These are phyloP conservation scores for Drosophila ironensis DNA, from an alignment of 1,140 invertebrate species.

Conservation along the genomic window DNA sequence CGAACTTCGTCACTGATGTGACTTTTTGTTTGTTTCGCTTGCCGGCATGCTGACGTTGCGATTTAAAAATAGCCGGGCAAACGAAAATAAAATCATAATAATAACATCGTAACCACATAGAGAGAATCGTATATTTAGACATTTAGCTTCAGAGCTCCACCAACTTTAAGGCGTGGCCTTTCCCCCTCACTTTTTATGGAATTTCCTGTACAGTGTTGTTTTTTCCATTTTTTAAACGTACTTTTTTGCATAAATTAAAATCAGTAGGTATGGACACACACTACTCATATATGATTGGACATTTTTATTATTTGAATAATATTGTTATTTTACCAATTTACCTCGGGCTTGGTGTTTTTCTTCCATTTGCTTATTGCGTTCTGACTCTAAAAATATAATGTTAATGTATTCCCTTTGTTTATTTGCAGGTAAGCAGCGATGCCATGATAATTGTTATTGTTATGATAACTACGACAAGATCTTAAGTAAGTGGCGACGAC, in stretches of 20 bases:
- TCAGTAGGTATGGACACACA: conserved; percentile 5
- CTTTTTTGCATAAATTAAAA: conserved; percentile 16
- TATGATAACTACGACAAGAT: conserved; percentile 7
- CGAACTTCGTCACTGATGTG: conserved; percentile 4
- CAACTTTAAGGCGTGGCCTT: conserved; percentile 6
- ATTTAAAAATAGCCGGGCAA: conserved; percentile 19
- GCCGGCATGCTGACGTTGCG: too few species aligned
- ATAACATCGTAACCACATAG: conserved; percentile 42
- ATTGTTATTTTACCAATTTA: conserved; percentile 19
- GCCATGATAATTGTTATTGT: conserved; percentile 12
- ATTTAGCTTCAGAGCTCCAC: conserved; percentile 4
- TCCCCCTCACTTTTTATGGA: neutral
- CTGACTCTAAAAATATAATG: conserved; percentile 13
- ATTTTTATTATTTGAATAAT: conserved; percentile 18
- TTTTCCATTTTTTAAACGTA: neutral
- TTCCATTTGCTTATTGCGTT: neutral
- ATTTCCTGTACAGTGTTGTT: neutral
- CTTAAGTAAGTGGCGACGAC: neutral
- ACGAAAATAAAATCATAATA: conserved; percentile 27
- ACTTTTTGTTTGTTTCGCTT: conserved; percentile 7
- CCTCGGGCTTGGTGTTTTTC: neutral
- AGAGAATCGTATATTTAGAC: conserved; percentile 38
- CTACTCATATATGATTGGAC: neutral
- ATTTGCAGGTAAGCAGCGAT: conserved; percentile 34
- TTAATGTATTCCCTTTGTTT: conserved; percentile 16